Base-by-base conservation (phyloP, 2,797 vertebrate species). In the Mionectes olivaceus region DNA sequence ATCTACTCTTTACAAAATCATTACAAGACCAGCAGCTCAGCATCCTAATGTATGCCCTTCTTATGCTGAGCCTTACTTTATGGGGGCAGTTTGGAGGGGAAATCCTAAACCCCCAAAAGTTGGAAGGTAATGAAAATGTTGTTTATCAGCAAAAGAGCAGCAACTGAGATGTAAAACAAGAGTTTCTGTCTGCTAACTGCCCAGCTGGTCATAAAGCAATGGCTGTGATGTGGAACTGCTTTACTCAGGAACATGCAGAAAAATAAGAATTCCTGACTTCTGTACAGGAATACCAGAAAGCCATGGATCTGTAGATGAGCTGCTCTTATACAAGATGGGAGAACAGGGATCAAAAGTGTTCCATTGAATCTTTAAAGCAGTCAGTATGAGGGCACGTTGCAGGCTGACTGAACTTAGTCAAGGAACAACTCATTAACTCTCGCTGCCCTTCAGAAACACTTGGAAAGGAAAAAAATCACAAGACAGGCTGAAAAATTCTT, bases 121-220 rank as follows among this genome's bases (percentile, higher is more conserved):
- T 91, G 47, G 80, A 90, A 88, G 61, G n/a, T 16, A 91, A 78
- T 55, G 46, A 76, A 90, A 94, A 86, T 14, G 3, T 32, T 75
- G n/a, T 64, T 94, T 80, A 91, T 88, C 83, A 81, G 28, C 50
- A 75, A 13, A 86, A 91, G 64, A 50, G 27, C 64, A 94, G 71
- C 78, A 93, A 90, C 7, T 13, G 63, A 71, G 79, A 80, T 4
- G 39, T n/a, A 59, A 87, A 89, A 92, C 19, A 67, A 47, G 52
- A 70, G 39, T 37, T 88, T 67, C 69, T 74, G 16, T 50, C 67
- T 90, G n/a, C 35, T 46, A 35, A 68, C 28, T 67, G 63, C 67
- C 59, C 67, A 73, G 83, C 55, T 91, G 50, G 76, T 75, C 79
- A 61, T 69, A 89, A 68, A 77, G 76, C 4, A 1, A 39, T 39